Base-by-base conservation (phyloP, 2,797 vertebrate species). In the Sarcoramphus papa region DNA sequence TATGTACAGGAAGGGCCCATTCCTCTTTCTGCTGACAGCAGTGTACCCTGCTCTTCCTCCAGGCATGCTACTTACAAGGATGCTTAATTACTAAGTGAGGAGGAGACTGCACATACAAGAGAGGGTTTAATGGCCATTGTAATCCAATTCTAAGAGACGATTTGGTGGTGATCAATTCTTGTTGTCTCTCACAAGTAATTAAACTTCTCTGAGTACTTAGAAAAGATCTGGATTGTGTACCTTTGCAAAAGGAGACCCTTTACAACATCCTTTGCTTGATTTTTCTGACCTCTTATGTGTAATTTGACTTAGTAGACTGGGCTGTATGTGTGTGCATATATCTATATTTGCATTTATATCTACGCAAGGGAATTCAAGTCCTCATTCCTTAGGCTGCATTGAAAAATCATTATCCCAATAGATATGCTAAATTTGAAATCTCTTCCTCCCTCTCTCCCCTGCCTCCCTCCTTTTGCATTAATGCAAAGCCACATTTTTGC, bases 271-370 rank as follows among this genome's bases (percentile, higher is more conserved):
- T 65, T 85, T 65, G 25, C 57, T 91, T 91, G 62, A 74, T 91
- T 95, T 95, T 90, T 92, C 73, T 86, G 68, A 90, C 41, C 53
- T 80, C 57, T 84, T 75, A 25, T n/a, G 48, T 90, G 43, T 76
- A 90, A 81, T 90, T 81, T 86, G 28, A 78, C 76, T 90, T 80
- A 82, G 69, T 59, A 91, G 81, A 25, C 47, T 67, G 57, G 43
- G 45, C 73, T 85, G 68, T 87, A 76, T 75, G 57, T 27, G 20
- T 75, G 37, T 73, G 48, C 62, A 19, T 94, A 90, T 78, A 85
- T 93, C 91, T 95, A 69, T 95, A 96, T 96, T 96, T 96, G 91
- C 83, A 67, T 94, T 96, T 91, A 40, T 80, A 83, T 50, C 79
- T 91, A 50, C 75, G 43, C 87, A 62, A 35, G 85, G 60, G 92